Evolutionary conservation across 2,888 invertebrate genomes (phyloP).

Genomic region (Protophormia terraenovae): DNA sequence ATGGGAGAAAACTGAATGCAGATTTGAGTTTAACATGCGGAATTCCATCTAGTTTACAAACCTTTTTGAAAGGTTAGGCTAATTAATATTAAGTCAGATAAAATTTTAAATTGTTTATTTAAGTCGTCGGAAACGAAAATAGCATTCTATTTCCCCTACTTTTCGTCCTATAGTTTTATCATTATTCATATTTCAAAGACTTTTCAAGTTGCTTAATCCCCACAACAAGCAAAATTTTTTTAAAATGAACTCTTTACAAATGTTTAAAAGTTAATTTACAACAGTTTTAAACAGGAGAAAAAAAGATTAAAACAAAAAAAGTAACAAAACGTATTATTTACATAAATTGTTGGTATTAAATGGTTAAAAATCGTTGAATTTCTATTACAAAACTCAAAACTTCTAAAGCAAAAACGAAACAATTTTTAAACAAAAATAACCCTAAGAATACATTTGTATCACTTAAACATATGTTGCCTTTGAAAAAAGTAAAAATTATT

Average conservation of each 20-base stretch:
- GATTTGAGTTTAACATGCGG: no score
- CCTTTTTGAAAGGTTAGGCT: no score
- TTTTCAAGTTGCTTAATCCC: neutral
- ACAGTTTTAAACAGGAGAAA: neutral
- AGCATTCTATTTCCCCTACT: neutral
- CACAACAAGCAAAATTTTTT: neutral
- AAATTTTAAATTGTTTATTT: no score
- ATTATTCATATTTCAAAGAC: neutral
- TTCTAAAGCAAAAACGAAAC: neutral
- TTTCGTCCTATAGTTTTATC: neutral
- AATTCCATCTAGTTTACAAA: no score
- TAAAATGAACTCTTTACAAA: neutral
- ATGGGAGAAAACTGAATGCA: no score
- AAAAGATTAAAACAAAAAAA: neutral
- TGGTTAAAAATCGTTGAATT: neutral
- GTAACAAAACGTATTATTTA: neutral
- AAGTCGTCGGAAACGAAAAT: no score
- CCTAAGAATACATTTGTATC: neutral
- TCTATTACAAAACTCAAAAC: neutral
- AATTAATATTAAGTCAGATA: no score
- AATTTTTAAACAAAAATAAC: neutral
- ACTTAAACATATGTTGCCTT: conserved; percentile 35
- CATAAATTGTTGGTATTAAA: neutral
- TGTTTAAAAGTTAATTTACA: neutral
- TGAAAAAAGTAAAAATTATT: neutral